Base-by-base conservation (phyloP, 2,888 invertebrate genomes). In the Phania funesta region DNA sequence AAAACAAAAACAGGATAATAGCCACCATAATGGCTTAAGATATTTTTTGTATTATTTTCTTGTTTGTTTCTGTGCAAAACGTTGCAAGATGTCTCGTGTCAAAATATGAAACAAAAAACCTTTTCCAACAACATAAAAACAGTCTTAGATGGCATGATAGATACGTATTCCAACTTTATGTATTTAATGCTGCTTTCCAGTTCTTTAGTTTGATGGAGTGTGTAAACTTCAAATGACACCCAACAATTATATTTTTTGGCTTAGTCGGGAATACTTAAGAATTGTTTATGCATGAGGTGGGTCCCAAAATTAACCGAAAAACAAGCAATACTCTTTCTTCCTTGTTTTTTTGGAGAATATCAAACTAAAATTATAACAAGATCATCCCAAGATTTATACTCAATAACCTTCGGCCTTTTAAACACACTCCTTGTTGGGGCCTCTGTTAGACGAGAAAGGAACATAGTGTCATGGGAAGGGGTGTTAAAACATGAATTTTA, bases 21-120 rank as follows among this genome's bases (percentile, higher is more conserved):
- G 41, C 29, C 48, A 22, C 44, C 67, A 74, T 74, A 74, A 68
- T 80, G 68, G 62, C 56, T 74, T 50, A 9, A 71, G 58, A 60
- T 73, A 65, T 24, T 54, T 46, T 29, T 73, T 22, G 3, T 22
- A 20, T 41, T 44, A 26, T 35, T 70, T 46, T 8, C 26, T 44
- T 58, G 13, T 18, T 58, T 35, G 29, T 48, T 48, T 48, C 35
- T 60, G n/a, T 13, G 26, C 20, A 35, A 46, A 74, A 56, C n/a
- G 58, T 60, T 50, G 58, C 29, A 60, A 44, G 8, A 18, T 64
- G 24, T 64, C 32, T 74, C 32, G 44, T 60, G 60, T 44, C 9
- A 20, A 32, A 52, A 29, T 11, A 20, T 13, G 5, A 46, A 56
- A 16, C 4, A 3, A 29, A 29, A 32, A n/a, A 38, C 9, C 18